phyloP scores from a whole-genome alignment of 1,140 invertebrate genomes.

The Drosophila azteca region DNA sequence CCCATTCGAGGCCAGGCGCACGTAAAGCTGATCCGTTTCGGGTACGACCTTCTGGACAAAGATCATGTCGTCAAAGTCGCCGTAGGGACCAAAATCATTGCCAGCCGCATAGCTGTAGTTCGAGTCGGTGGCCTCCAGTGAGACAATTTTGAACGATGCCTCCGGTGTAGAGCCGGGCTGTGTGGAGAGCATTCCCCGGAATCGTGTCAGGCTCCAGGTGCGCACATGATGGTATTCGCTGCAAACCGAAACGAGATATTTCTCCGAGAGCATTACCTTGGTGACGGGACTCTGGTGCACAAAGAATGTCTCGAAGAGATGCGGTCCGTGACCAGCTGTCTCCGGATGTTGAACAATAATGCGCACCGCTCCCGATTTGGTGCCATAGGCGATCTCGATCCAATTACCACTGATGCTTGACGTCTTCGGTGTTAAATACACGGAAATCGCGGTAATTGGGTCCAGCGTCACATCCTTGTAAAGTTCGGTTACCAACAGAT shows the following conservation, averaged over 20 bases:
- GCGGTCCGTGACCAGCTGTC: slow-evolving; percentile 98
- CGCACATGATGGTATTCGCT: slow-evolving; percentile 99
- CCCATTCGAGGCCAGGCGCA: slow-evolving; percentile 96
- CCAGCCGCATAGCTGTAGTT: slow-evolving; percentile 89
- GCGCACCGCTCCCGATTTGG: slow-evolving; percentile 95
- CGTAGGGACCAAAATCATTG: slow-evolving; percentile 97
- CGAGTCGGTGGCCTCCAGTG: slow-evolving; percentile 88
- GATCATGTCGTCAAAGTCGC: slow-evolving; percentile 98
- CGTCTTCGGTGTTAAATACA: slow-evolving; percentile 97
- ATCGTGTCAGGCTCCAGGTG: slow-evolving; percentile 97
- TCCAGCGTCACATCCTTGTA: slow-evolving; percentile 97
- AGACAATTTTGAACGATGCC: slow-evolving; percentile 94
- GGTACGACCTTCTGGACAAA: slow-evolving; percentile 99
- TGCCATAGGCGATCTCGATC: slow-evolving; percentile 99
- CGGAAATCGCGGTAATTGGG: slow-evolving; percentile 98
- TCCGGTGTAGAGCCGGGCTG: slow-evolving; percentile 98
- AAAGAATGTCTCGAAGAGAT: slow-evolving; percentile 98
- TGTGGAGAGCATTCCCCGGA: slow-evolving; percentile 98
- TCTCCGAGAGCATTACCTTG: slow-evolving; percentile 97
- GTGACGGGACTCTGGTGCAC: slow-evolving; percentile 98
- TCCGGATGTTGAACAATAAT: slow-evolving; percentile 99
- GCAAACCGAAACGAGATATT: slow-evolving; percentile 98
- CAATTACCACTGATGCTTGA: slow-evolving; percentile 98
- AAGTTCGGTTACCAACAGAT: slow-evolving; percentile 97
- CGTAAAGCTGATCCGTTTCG: slow-evolving; percentile 97